These are phyloP conservation scores for Hemistola chrysoprasaria DNA, from an alignment of 2,888 invertebrate genomes.

Conservation along the genomic window DNA sequence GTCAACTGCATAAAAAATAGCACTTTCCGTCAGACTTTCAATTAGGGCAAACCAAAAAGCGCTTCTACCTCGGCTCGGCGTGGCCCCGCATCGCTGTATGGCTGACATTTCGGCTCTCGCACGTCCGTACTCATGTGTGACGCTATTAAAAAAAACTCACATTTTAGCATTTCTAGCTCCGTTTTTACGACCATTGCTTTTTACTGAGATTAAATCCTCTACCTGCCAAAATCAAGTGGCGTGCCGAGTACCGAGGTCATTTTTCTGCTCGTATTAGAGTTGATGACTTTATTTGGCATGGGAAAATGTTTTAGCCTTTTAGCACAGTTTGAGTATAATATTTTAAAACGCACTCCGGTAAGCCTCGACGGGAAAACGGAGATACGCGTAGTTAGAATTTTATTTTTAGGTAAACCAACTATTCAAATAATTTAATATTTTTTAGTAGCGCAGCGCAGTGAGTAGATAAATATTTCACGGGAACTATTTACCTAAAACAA, in stretches of 20 bases:
- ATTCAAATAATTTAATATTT: too few species aligned
- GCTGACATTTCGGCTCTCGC: constrained; percentile 63
- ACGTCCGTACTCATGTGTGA: constrained; percentile 56
- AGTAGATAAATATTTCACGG: too few species aligned
- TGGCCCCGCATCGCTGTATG: constrained; percentile 33
- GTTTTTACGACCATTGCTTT: constrained; percentile 30
- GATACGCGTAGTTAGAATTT: too few species aligned
- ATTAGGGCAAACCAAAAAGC: constrained; percentile 40
- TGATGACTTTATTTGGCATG: constrained; percentile 27
- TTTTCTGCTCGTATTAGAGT: constrained; percentile 22
- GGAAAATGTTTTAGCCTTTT: constrained; percentile 14
- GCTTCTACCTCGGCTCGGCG: constrained; percentile 45
- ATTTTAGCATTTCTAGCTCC: constrained; percentile 37
- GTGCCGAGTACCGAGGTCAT: constrained; percentile 13
- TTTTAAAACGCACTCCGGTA: constrained; percentile 11
- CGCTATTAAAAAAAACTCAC: constrained; percentile 55
- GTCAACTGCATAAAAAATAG: background rate
- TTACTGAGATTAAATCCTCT: constrained; percentile 38
- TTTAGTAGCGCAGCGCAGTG: too few species aligned
- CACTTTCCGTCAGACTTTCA: constrained; percentile 12
- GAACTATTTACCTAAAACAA: too few species aligned
- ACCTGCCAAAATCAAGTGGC: constrained; percentile 27
- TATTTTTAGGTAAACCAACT: too few species aligned
- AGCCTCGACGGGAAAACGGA: background rate
- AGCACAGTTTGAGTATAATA: constrained; percentile 13